Evolutionary conservation across 2,113 vertebrate species (phyloP).

Genomic region (Syngnathus floridae): DNA sequence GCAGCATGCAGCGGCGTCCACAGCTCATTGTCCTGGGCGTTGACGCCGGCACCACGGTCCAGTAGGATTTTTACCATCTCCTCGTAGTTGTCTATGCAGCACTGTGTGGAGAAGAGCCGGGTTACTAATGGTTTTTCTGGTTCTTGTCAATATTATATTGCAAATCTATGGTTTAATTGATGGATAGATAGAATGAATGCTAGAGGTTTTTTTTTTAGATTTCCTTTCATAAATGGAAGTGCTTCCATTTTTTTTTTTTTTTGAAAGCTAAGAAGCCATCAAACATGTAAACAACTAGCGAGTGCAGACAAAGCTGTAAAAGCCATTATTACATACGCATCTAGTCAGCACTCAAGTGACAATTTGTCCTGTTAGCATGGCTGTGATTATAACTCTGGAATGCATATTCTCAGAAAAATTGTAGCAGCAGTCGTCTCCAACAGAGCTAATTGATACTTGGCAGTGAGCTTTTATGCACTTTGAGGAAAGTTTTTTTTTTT

Average conservation of each 20-base stretch:
- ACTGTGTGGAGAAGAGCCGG: conserved; percentile 61
- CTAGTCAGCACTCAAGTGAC: conserved; percentile 5
- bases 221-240: not conserved
- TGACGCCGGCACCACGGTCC: conserved; percentile 82
- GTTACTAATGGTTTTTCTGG: not conserved
- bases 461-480: not conserved
- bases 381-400: conserved; percentile 47
- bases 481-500: not conserved
- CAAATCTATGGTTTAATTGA: no score
- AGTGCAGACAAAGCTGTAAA: conserved; percentile 28
- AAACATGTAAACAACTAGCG: not conserved
- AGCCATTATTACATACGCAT: conserved; percentile 31
- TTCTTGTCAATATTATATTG: not conserved
- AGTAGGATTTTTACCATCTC: conserved; percentile 91
- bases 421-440: conserved; percentile 40
- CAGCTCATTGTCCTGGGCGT: conserved; percentile 92
- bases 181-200: not conserved
- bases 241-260: not conserved
- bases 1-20: conserved; percentile 95
- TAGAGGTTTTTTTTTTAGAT: not conserved
- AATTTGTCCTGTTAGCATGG: conserved; percentile 38
- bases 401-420: conserved; percentile 34
- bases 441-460: conserved; percentile 28
- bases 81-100: conserved; percentile 98
- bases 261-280: conserved; percentile 16